Percentiles rank a stretch among this genome's conserved stretches.
Conservation (phyloP, 2,113 vertebrate species). For the Anser brachyrhynchus region DNA sequence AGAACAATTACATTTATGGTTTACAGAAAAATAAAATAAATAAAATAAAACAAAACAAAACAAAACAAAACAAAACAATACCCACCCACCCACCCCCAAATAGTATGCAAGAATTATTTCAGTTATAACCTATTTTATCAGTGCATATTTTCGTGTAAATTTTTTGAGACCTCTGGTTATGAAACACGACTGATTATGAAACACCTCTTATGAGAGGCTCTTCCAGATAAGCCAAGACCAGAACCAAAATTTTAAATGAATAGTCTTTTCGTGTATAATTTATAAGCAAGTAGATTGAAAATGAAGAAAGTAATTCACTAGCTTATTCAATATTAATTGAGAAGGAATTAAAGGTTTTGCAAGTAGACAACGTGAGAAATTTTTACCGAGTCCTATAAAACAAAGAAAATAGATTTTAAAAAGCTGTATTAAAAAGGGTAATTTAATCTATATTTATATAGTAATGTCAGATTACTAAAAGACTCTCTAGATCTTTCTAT, state of each 20-base stretch:
- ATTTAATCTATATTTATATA: background rate
- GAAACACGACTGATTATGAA: background rate
- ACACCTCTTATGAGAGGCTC: background rate
- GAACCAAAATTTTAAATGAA: background rate
- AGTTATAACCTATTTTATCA: background rate
- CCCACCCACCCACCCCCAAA: too few species aligned
- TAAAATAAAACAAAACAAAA: background rate
- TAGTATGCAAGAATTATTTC: background rate
- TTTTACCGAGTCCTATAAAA: background rate
- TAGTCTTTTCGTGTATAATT: slow-evolving; percentile 14
- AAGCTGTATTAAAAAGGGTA: background rate
- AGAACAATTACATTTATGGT: background rate
- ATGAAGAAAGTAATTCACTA: slow-evolving; percentile 28
- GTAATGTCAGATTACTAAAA: background rate
- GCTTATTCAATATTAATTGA: slow-evolving; percentile 31
- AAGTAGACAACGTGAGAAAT: background rate
- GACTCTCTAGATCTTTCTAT: background rate
- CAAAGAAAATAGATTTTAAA: slow-evolving; percentile 29
- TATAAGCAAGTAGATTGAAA: slow-evolving; percentile 3
- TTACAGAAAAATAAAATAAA: background rate
- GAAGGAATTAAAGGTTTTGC: background rate
- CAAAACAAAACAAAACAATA: background rate
- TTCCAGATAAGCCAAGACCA: background rate
- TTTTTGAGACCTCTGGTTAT: background rate
- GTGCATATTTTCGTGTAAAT: background rate